Conservation (phyloP, 2,888 invertebrate species). For the Pristionchus japonicus region DNA sequence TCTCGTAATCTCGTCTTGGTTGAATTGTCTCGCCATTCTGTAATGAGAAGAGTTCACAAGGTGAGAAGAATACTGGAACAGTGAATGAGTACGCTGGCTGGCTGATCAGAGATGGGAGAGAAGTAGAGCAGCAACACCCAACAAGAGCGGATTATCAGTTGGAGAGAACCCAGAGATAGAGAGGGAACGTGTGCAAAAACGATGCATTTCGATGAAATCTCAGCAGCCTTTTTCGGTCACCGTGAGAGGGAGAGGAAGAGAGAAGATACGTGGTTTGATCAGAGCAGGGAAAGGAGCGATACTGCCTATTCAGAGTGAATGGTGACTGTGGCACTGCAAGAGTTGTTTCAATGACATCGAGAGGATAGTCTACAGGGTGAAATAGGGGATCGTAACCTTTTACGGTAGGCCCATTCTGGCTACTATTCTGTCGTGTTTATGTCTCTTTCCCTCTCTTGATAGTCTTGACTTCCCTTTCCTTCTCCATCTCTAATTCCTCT, state of each 20-base stretch:
- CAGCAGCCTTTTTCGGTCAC: not conserved
- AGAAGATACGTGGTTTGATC: not conserved
- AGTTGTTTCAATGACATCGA: constrained; percentile 11
- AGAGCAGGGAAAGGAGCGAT: not conserved
- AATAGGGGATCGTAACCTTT: constrained; percentile 15
- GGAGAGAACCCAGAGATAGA: not conserved
- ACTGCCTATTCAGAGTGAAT: not conserved
- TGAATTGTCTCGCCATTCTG: constrained; percentile 29
- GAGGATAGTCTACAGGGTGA: constrained; percentile 29
- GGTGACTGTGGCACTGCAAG: not conserved
- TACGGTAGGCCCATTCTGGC: constrained; percentile 30
- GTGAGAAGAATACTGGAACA: not conserved
- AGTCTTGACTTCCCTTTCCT: not conserved
- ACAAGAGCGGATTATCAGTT: not conserved
- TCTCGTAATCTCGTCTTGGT: constrained; percentile 21
- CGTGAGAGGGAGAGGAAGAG: no score
- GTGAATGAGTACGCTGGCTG: not conserved
- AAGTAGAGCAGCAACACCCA: not conserved
- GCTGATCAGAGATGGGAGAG: not conserved
- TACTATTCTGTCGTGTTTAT: not conserved
- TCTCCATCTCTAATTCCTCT: constrained; percentile 25
- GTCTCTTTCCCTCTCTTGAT: not conserved
- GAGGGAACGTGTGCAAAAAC: not conserved
- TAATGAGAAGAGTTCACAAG: not conserved
- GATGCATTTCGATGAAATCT: constrained; percentile 16